Evolutionary conservation across 2,797 vertebrate species (phyloP), one percentile per base, ranked within the genome.

Genomic region (Zalophus californianus): DNA sequence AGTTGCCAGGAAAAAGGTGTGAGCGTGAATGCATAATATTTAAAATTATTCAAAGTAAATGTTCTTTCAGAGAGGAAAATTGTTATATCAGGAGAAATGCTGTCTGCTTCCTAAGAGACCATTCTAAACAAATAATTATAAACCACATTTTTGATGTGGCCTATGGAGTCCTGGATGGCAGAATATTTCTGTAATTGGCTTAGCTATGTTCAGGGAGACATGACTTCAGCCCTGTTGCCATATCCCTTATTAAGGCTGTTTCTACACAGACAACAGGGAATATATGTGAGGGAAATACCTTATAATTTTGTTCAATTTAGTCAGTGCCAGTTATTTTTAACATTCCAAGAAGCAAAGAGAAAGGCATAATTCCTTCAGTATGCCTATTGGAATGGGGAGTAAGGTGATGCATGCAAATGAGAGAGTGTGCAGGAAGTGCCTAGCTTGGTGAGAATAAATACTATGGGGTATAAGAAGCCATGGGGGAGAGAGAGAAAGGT

Each of bases 31-130:
- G 41, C 16, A 92, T 88, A 97, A 84, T 96, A 97, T 91, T 95
- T 96, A 91, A 96, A 95, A 98, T 90, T 90, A 97, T 96, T 97
- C 72, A 94, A 93, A 93, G 32, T 86, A 96, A 98, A 92, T 97
- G 68, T 94, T 93, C 75, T 93, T 97, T 92, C 94, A 96, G 32
- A 32, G 32, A 94, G 38, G 64, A 66, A 96, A 94, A 93, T 84
- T 75, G 41, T 91, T 82, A 20, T 91, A 97, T 92, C 50, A 93
- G 72, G 79, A n/a, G 90, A 89, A 35, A 8, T 2, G 50, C n/a
- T 38, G 13, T 95, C 83, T 91, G 23, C 35, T 89, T 97, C 92
- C 80, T 52, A n/a, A 44, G 41, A n/a, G 94, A 75, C 2, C 32
- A 48, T 86, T 79, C 93, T 97, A 80, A 95, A 72, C 38, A 97